Evolutionary conservation across 2,888 invertebrate genomes (phyloP), one percentile per base, ranked within the genome.

Genomic region (Imbricaverruca yamaguchii): DNA sequence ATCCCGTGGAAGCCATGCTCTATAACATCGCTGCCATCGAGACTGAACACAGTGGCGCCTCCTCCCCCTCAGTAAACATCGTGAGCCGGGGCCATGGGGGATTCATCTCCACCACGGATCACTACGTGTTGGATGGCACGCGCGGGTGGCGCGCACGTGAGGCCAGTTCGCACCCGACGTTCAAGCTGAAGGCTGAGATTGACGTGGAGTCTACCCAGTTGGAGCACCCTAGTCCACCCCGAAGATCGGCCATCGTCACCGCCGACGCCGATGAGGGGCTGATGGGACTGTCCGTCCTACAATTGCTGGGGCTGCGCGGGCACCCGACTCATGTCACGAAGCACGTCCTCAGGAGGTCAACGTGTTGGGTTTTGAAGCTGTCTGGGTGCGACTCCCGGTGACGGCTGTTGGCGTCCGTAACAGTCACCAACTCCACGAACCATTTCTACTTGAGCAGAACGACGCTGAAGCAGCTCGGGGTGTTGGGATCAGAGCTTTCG

Each of bases 191-290:
- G 53, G 82, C 56, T 57, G 69, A 56, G 3, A n/a, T 81, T 56
- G 81, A 81, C 39, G 18, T 7, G 55, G 63, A 21, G 80, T 80
- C 12, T 80, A 61, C 12, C 13, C 74, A 12, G 80, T 61, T 77
- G 65, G 61, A 56, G 25, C 23, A 63, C 53, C 65, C 78, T 9
- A 7, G 77, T 23, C 82, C 80, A 77, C 82, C 78, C 53, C 25
- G 11, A 13, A n/a, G 78, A 21, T 80, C 74, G 12, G 81, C 74
- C 25, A 81, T 7, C 56, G 59, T 81, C 56, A 53, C 53, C 12
- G 69, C 81, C 80, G 78, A 80, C 57, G 63, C 80, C 15, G 80
- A 81, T 80, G 80, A 7, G 81, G 80, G 77, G 74, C 80, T 80
- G 39, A 80, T 81, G 80, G 78, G 74, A 21, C 61, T 80, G 63